phyloP scores from a whole-genome alignment of 2,888 invertebrate species.

The Blastobasis lacticolella region DNA sequence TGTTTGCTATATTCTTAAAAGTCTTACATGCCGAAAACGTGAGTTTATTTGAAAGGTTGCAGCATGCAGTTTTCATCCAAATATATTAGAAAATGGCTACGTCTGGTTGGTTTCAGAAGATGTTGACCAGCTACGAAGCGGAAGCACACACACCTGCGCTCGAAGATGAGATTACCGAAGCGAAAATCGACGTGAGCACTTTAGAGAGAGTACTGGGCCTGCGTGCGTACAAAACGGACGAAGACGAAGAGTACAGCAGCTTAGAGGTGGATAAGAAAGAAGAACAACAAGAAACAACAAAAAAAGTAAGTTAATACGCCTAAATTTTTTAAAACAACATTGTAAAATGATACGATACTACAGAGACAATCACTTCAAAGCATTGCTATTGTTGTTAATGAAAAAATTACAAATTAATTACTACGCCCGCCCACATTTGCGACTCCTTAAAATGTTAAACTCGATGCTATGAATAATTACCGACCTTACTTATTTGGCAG shows the following conservation, averaged over 20 bases:
- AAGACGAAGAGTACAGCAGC: slow-evolving; percentile 23
- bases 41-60: slow-evolving; percentile 12
- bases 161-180: slow-evolving; percentile 12
- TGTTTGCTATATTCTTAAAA: slow-evolving; percentile 26
- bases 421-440: too few species aligned
- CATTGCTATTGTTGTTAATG: too few species aligned
- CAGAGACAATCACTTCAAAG: too few species aligned
- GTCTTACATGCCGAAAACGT: slow-evolving; percentile 35
- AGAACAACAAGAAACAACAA: too few species aligned
- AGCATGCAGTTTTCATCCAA: too few species aligned
- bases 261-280: slow-evolving; percentile 20
- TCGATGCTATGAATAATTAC: too few species aligned
- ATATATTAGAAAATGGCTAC: slow-evolving; percentile 1
- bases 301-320: too few species aligned
- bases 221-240: slow-evolving; percentile 21
- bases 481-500: too few species aligned
- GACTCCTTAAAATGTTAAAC: too few species aligned
- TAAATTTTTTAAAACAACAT: too few species aligned
- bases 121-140: slow-evolving; percentile 31
- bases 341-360: too few species aligned
- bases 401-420: too few species aligned
- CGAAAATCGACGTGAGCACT: slow-evolving; percentile 17
- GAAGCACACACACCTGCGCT: slow-evolving; percentile 14
- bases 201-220: slow-evolving; percentile 28
- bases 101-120: slow-evolving; percentile 31